Evolutionary conservation across 2,113 vertebrate species (phyloP), one percentile per base, ranked within the genome.

Genomic region (Boulengerochromis microlepis): DNA sequence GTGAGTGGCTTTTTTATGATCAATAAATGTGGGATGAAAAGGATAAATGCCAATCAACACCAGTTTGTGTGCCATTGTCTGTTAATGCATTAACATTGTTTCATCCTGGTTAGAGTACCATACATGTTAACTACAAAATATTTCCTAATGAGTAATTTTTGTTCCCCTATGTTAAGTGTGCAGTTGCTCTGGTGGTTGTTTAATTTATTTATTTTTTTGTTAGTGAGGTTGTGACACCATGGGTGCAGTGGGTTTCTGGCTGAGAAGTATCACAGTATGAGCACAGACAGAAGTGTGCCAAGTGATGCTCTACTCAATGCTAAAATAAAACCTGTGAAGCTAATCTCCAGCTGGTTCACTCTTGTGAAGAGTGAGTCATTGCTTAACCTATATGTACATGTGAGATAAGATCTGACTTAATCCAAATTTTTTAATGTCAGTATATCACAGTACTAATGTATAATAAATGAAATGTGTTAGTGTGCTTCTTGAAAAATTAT

Each of bases 251-350:
- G 38, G 40, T 11, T 74, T 45, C 69, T 74, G 71, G 71, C 71
- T 31, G 42, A 76, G 42, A 7, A 10, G 24, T 76, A 76, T 76
- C 71, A 29, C 15, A 50, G 24, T 47, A 18, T 50, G 71, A 50
- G 71, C 71, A 50, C 71, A 76, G 42, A 76, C 6, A 76, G 22
- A 50, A 50, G 24, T 76, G 71, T 29, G 42, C 42, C 71, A 76
- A 76, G 71, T 50, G 42, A 50, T 76, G 66, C 13, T 42, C 66
- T 45, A 42, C 66, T 71, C 38, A 42, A 26, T 24, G 38, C 38
- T 42, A 50, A 78, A 78, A 50, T 50, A 78, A 78, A 47, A 50
- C 71, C 42, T 19, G 71, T 78, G 71, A 78, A 50, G 71, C 42
- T 3, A 26, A 11, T 29, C 42, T 76, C 42, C 71, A 76, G 71